Evolutionary conservation across 2,113 vertebrate species (phyloP).

Genomic region (Oreocharis arfaki): DNA sequence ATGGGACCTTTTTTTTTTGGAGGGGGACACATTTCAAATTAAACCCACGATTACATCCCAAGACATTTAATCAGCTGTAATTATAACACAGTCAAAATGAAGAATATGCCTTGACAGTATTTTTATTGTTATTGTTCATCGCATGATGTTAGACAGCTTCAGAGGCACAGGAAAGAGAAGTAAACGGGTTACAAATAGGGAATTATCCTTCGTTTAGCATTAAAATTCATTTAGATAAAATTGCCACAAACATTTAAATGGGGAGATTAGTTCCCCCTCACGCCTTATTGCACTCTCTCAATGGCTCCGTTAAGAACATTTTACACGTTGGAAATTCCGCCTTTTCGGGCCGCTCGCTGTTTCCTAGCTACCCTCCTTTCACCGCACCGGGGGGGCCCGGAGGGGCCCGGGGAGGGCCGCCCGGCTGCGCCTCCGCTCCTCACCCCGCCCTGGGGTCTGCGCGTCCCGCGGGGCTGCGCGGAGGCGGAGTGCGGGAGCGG

Average conservation of each 20-base stretch:
- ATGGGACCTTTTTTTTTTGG: background rate
- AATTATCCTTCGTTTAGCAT: constrained; percentile 94
- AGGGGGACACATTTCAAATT: background rate
- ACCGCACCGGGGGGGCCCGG: constrained; percentile 33
- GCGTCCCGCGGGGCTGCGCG: background rate
- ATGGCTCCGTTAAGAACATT: constrained; percentile 86
- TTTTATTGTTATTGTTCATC: constrained; percentile 77
- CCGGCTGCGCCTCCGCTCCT: background rate
- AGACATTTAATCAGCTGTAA: constrained; percentile 76
- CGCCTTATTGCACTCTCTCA: constrained; percentile 94
- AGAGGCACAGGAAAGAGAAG: constrained; percentile 81
- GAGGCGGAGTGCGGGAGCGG: background rate
- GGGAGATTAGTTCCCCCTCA: constrained; percentile 97
- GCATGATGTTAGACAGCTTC: constrained; percentile 74
- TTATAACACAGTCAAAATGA: constrained; percentile 77
- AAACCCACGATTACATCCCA: constrained; percentile 31
- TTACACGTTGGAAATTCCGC: constrained; percentile 83
- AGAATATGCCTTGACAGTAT: constrained; percentile 74
- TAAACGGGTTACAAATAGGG: constrained; percentile 85
- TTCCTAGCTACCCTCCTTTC: constrained; percentile 81
- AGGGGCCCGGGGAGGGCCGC: background rate
- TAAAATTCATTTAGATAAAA: constrained; percentile 98
- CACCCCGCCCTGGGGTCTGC: background rate
- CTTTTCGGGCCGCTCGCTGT: constrained; percentile 78
- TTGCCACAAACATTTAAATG: constrained; percentile 95